Evolutionary conservation across 2,113 vertebrate genomes (phyloP).

Genomic region (Nettapus auritus): DNA sequence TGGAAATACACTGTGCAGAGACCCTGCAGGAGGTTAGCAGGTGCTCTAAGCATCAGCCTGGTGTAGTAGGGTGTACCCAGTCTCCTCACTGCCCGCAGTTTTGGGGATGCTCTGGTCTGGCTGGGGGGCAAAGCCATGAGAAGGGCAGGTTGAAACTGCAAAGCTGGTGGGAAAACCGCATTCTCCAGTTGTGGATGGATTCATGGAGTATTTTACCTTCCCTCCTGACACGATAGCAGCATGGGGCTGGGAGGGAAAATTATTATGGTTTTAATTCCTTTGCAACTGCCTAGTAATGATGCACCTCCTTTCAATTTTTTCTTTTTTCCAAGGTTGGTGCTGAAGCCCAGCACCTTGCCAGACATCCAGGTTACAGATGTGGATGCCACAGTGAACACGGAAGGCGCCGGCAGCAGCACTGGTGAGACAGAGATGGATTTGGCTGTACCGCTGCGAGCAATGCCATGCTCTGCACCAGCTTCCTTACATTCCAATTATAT

Average conservation of each 20-base stretch:
- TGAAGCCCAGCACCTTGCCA: slow-evolving; percentile 76
- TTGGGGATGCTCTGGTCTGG: not conserved
- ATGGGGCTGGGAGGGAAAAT: accelerated
- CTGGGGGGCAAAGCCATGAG: not conserved
- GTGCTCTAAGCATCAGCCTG: not conserved
- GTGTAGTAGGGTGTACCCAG: not conserved
- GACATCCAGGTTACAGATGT: slow-evolving; percentile 69
- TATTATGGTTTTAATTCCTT: accelerated
- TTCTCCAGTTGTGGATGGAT: not conserved
- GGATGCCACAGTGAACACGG: accelerated
- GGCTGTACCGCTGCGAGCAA: accelerated
- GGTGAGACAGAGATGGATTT: not conserved
- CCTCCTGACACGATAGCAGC: not conserved
- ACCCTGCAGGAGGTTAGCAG: not conserved
- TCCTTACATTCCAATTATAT: accelerated
- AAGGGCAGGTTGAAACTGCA: not conserved
- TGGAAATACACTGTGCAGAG: not conserved
- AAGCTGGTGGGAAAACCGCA: not conserved
- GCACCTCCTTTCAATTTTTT: not conserved
- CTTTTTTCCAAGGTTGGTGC: slow-evolving; percentile 24
- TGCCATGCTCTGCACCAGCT: not conserved
- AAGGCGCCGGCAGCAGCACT: not conserved
- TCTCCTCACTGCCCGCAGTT: too few relatives aligned
- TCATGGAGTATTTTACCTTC: not conserved
- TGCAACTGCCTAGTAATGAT: accelerated